Evolutionary conservation across 2,113 vertebrate species (phyloP).

Genomic region (Tetrao urogallus): DNA sequence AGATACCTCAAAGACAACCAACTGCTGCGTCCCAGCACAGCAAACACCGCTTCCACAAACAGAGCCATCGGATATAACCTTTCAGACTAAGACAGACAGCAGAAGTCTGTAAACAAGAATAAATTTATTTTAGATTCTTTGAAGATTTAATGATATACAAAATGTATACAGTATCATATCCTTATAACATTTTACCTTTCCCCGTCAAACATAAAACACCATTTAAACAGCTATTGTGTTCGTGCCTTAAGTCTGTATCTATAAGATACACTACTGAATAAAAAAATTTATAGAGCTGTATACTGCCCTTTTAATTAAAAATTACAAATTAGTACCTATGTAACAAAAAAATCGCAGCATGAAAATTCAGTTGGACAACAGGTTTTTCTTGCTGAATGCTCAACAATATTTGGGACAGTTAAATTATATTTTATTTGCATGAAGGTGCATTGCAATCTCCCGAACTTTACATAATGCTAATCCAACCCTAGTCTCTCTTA

Average conservation of each 20-base stretch:
- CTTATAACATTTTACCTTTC: constrained; percentile 85
- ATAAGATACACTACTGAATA: constrained; percentile 96
- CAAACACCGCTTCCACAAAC: not conserved
- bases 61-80: not conserved
- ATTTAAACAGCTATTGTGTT: constrained; percentile 88
- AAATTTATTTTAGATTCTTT: constrained; percentile 90
- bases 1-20: not conserved
- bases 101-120: constrained; percentile 83
- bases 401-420: constrained; percentile 84
- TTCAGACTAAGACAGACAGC: constrained; percentile 22
- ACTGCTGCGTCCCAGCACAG: not conserved
- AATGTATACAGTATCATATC: constrained; percentile 92
- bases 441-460: constrained; percentile 98
- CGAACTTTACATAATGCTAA: constrained; percentile 87
- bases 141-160: constrained; percentile 98
- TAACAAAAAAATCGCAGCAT: constrained; percentile 87
- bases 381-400: constrained; percentile 78
- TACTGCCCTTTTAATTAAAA: constrained; percentile 80
- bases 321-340: constrained; percentile 92
- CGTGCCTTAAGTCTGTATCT: constrained; percentile 94
- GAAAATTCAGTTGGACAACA: constrained; percentile 86
- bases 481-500: constrained; percentile 82
- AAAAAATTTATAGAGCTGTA: constrained; percentile 82
- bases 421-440: constrained; percentile 88
- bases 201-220: constrained; percentile 89